These are phyloP conservation scores for Clarias batrachus DNA, from an alignment of 2,113 vertebrate species.

Conservation along the genomic window DNA sequence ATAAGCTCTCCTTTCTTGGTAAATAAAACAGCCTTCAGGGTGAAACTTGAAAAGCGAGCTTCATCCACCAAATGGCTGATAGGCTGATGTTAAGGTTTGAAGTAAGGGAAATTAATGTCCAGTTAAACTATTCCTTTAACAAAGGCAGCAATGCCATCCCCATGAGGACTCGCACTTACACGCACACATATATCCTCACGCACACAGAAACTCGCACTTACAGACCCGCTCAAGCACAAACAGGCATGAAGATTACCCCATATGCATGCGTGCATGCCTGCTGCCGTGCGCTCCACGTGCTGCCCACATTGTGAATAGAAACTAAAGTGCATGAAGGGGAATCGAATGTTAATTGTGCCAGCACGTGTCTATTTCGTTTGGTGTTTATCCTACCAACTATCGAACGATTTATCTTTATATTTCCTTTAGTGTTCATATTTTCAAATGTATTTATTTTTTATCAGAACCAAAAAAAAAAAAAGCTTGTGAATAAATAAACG, in stretches of 20 bases:
- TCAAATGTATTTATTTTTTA: constrained; percentile 52
- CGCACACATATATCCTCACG: constrained; percentile 1
- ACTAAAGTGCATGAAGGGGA: constrained; percentile 72
- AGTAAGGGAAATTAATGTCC: not conserved
- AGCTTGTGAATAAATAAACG: constrained; percentile 68
- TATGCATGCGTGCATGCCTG: constrained; percentile 72
- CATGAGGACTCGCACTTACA: not conserved
- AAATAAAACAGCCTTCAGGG: not conserved
- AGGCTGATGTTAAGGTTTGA: not conserved
- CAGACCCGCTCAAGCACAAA: constrained; percentile 73
- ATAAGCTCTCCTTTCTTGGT: not conserved
- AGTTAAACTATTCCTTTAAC: constrained; percentile 14
- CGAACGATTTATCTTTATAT: constrained; percentile 1
- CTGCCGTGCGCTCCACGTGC: constrained; percentile 60
- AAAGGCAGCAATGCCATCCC: not conserved
- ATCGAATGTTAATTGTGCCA: constrained; percentile 63
- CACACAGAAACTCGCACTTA: constrained; percentile 14
- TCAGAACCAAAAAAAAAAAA: constrained; percentile 37
- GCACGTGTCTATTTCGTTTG: constrained; percentile 68
- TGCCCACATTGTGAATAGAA: constrained; percentile 69
- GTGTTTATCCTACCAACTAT: constrained; percentile 56
- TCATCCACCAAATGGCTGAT: not conserved
- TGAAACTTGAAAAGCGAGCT: not conserved
- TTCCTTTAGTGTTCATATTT: constrained; percentile 39
- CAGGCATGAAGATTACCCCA: constrained; percentile 63